phyloP scores from a whole-genome alignment of 2,888 invertebrate genomes.

The Melikaiella ostensackeni region DNA sequence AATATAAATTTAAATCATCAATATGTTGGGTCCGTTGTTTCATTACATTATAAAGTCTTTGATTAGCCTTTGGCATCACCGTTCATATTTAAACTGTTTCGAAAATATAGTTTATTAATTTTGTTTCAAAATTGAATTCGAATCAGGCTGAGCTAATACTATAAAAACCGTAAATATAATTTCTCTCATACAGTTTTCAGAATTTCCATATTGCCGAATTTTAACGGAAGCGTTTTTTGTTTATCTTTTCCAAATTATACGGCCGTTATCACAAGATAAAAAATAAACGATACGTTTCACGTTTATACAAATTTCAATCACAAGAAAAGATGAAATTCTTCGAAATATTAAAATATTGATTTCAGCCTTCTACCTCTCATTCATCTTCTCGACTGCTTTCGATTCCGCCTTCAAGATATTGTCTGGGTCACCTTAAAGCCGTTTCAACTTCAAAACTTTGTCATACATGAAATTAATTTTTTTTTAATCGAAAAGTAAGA shows the following conservation, averaged over 20 bases:
- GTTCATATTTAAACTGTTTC: neutral
- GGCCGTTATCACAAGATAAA: neutral
- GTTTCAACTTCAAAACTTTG: neutral
- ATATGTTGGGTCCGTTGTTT: neutral
- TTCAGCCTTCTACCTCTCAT: constrained; percentile 16
- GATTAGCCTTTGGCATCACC: neutral
- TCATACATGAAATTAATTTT: constrained; percentile 6
- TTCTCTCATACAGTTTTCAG: neutral
- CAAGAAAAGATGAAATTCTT: neutral
- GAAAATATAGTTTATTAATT: neutral
- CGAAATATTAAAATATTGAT: constrained; percentile 29
- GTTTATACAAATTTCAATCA: neutral
- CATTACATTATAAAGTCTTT: neutral
- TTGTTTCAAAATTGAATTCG: neutral
- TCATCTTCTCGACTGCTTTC: constrained; percentile 21
- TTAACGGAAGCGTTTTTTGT: too few species aligned
- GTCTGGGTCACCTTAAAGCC: constrained; percentile 31
- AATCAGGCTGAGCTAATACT: neutral
- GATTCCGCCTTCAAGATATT: constrained; percentile 29
- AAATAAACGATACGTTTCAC: neutral
- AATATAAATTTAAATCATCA: neutral
- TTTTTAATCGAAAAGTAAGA: neutral
- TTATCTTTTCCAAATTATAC: too few species aligned
- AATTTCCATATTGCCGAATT: too few species aligned
- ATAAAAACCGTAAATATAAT: neutral